Percentiles rank a stretch among this genome's conserved stretches.
Evolutionary conservation across 2,113 vertebrate species (phyloP).

Genomic region (Odontesthes bonariensis): DNA sequence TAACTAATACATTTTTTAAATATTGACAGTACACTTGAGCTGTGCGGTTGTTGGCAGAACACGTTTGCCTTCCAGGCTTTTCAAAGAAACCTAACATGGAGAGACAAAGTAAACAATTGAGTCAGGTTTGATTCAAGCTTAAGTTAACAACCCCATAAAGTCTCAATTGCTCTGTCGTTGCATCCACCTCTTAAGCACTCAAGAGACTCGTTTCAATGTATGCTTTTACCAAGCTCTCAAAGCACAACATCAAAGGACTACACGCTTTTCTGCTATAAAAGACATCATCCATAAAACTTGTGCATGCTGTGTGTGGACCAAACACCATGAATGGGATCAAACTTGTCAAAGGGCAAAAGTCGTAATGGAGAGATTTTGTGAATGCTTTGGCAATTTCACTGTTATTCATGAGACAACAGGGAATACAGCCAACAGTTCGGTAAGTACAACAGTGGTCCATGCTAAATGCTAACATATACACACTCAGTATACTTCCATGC

Average conservation of each 20-base stretch:
- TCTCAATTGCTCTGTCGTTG: conserved; percentile 30
- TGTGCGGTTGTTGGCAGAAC: conserved; percentile 44
- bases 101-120: conserved; percentile 55
- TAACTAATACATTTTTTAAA: conserved; percentile 33
- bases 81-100: conserved; percentile 31
- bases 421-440: not conserved
- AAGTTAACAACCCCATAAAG: conserved; percentile 47
- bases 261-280: conserved; percentile 5
- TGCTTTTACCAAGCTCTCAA: conserved; percentile 27
- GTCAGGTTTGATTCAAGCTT: conserved; percentile 36
- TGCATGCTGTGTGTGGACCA: not conserved
- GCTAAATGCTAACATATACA: not conserved
- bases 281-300: conserved; percentile 16
- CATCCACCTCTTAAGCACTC: not conserved
- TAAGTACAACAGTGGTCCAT: not conserved
- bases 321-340: conserved; percentile 20
- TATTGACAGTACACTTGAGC: conserved; percentile 66
- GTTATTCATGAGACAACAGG: conserved; percentile 6
- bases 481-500: too few relatives aligned
- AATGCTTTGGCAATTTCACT: not conserved
- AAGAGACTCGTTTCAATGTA: not conserved
- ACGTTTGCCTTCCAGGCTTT: conserved; percentile 49
- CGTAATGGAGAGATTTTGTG: conserved; percentile 8
- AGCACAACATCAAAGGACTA: conserved; percentile 32
- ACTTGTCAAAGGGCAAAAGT: conserved; percentile 14